Evolutionary conservation across 2,797 vertebrate species (phyloP), one percentile per base, ranked within the genome.

Genomic region (Sebastes nivosus): DNA sequence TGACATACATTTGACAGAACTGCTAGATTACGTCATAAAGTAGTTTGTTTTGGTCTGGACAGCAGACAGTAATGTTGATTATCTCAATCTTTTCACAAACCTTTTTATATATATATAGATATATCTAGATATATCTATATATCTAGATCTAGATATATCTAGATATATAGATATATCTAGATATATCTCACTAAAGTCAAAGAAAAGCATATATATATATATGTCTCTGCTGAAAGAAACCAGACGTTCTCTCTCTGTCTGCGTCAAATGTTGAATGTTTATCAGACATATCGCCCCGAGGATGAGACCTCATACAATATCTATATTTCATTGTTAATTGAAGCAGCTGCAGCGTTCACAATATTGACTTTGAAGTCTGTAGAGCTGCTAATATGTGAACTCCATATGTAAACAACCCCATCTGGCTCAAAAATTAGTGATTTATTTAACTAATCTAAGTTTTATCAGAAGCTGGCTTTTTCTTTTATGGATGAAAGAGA

Each of bases 371-470:
- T 76, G 32, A 83, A 80, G 68, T 66, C 67, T 52, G 66, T 22
- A 3, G 18, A 60, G 55, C 72, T 67, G 29, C 61, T 61, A 29
- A 32, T 46, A 36, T n/a, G 25, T 50, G 54, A 70, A 70, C 54
- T 32, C 16, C 20, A 67, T n/a, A 59, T 73, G 72, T 77, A 85
- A 88, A 87, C 63, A 84, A 67, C 58, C 64, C 42, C 10, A 65
- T 72, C 30, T 18, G 25, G 11, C 75, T 82, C 38, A 73, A 72
- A 77, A 3, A 79, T 69, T 58, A 69, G 36, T 79, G n/a, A 30
- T 75, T 61, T 36, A 66, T 58, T 59, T 22, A 54, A 77, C n/a
- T n/a, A 27, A 27, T 74, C 11, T 20, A 57, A 67, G 32, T 79
- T 77, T 79, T 29, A 59, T 54, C 29, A 66, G 59, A 73, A 52